These are phyloP conservation scores for Gortyna flavago DNA, from an alignment of 2,888 invertebrate species.

Conservation along the genomic window DNA sequence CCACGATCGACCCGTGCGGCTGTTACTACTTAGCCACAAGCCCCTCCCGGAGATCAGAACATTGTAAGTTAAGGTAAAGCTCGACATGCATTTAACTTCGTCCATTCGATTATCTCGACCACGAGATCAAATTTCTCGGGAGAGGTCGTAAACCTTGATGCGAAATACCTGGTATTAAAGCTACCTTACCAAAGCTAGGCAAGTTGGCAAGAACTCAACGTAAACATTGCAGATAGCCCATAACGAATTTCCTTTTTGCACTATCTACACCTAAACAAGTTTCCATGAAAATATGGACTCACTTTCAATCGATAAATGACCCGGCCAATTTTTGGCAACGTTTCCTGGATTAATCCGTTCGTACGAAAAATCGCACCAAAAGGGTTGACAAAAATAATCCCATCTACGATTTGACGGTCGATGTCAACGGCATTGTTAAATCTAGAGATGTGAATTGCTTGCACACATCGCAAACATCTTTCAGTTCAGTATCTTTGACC, in stretches of 20 bases:
- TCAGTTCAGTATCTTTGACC: not conserved
- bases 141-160: constrained; percentile 29
- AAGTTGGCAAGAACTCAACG: constrained; percentile 5
- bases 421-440: not conserved
- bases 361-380: not conserved
- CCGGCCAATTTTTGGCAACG: not conserved
- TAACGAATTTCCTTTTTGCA: constrained; percentile 6
- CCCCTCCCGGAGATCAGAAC: not conserved
- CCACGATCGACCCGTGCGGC: too few relatives aligned
- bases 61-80: constrained; percentile 9
- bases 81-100: constrained; percentile 8
- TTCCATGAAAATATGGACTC: constrained; percentile 8
- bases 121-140: constrained; percentile 31
- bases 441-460: not conserved
- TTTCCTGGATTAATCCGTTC: not conserved
- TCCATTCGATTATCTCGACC: constrained; percentile 38
- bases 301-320: constrained; percentile 15
- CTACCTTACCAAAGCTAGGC: constrained; percentile 1
- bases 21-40: too few relatives aligned
- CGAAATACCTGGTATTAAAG: constrained; percentile 32
- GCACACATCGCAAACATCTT: not conserved
- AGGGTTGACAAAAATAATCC: not conserved
- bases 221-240: constrained; percentile 7
- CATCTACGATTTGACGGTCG: not conserved
- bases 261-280: constrained; percentile 14